phyloP scores from a whole-genome alignment of 1,140 invertebrate species.

The Drosophila sp. region DNA sequence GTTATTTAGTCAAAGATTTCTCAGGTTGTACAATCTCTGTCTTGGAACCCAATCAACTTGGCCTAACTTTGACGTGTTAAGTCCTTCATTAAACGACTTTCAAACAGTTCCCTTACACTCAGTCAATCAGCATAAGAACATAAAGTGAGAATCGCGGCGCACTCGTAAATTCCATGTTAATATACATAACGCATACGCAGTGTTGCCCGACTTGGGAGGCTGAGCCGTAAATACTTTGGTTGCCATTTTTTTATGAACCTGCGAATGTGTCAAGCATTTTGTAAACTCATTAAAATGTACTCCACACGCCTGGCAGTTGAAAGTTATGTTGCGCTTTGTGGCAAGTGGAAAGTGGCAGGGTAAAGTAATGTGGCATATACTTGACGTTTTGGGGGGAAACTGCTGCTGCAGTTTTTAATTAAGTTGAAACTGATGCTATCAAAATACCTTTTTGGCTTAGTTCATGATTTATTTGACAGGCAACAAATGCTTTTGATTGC shows the following conservation, averaged over 20 bases:
- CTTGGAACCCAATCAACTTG: constrained; percentile 3
- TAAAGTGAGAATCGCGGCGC: constrained; percentile 4
- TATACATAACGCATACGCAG: constrained; percentile 69
- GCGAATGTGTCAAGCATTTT: constrained; percentile 82
- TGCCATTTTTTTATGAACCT: constrained; percentile 59
- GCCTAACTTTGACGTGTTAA: constrained; percentile 1
- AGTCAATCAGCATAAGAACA: constrained; percentile 40
- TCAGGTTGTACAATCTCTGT: background rate
- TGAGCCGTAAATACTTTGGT: constrained; percentile 28
- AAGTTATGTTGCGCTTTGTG: constrained; percentile 56
- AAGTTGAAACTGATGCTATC: constrained; percentile 15
- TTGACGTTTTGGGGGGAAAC: constrained; percentile 13
- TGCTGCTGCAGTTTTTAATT: constrained; percentile 39
- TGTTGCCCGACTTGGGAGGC: constrained; percentile 22
- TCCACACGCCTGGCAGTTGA: constrained; percentile 56
- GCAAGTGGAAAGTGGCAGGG: constrained; percentile 7
- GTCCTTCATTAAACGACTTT: constrained; percentile 42
- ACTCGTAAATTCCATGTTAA: constrained; percentile 29
- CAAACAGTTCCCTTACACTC: constrained; percentile 15
- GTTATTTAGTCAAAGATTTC: constrained; percentile 6
- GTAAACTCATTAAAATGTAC: constrained; percentile 80
- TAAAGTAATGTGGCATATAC: constrained; percentile 42
- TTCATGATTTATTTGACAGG: constrained; percentile 61
- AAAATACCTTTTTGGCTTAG: constrained; percentile 18
- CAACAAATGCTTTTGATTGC: constrained; percentile 48